Evolutionary conservation across 2,888 invertebrate species (phyloP).

Genomic region (Rhorus exstirpatorius): DNA sequence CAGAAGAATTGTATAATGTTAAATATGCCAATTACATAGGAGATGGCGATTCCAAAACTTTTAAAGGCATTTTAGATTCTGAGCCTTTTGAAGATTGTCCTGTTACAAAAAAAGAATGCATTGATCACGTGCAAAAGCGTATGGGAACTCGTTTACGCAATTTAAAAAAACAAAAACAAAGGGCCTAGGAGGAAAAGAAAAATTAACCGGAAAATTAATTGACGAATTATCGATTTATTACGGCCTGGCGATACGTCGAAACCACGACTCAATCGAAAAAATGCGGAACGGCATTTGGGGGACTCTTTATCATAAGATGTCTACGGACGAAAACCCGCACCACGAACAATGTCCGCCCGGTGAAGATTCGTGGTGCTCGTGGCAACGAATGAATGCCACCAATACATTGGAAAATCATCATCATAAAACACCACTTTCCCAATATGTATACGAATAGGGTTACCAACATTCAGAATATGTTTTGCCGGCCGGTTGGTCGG

Average conservation of each 20-base stretch:
- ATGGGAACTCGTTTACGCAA: conserved; percentile 64
- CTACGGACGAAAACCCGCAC: conserved; percentile 72
- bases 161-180: conserved; percentile 28
- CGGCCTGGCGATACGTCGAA: conserved; percentile 58
- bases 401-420: conserved; percentile 41
- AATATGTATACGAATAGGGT: too few relatives aligned
- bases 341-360: conserved; percentile 71
- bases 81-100: conserved; percentile 29
- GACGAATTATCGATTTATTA: conserved; percentile 57
- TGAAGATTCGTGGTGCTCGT: conserved; percentile 67
- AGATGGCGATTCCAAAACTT: conserved; percentile 70
- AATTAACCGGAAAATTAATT: conserved; percentile 39
- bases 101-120: conserved; percentile 70
- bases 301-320: conserved; percentile 72
- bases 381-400: conserved; percentile 59
- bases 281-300: conserved; percentile 66
- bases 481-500: too few relatives aligned
- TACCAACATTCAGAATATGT: too few relatives aligned
- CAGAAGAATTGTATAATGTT: not conserved
- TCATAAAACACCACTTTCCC: conserved; percentile 42
- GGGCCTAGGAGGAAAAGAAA: conserved; percentile 19
- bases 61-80: conserved; percentile 51
- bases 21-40: conserved; percentile 62
- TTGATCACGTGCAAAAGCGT: conserved; percentile 53
- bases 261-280: conserved; percentile 39